A percentile compares a stretch with the other conserved stretches of the same genome.
Evolutionary conservation across 2,113 vertebrate species (phyloP).

Genomic region (Actenoides lindsayi): DNA sequence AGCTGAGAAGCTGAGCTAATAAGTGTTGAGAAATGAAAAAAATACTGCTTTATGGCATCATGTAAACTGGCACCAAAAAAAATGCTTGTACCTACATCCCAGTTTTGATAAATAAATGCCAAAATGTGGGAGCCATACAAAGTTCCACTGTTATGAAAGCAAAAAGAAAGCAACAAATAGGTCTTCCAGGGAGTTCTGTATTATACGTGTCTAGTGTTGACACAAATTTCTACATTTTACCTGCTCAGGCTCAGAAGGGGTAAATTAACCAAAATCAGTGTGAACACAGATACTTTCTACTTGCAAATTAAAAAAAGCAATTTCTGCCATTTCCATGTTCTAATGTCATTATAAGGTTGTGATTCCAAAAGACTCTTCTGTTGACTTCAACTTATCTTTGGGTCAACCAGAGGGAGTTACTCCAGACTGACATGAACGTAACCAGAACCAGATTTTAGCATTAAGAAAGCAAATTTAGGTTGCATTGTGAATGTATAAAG

Average conservation of each 20-base stretch:
- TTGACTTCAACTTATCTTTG: background rate
- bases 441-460: constrained; percentile 23
- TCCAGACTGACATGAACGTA: background rate
- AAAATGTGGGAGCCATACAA: constrained; percentile 37
- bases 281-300: background rate
- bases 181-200: background rate
- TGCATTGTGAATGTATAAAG: constrained; percentile 4
- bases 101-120: constrained; percentile 53
- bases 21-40: constrained; percentile 74
- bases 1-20: constrained; percentile 75
- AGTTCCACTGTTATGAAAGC: background rate
- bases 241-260: constrained; percentile 15
- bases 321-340: background rate
- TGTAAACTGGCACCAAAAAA: constrained; percentile 46
- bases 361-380: background rate
- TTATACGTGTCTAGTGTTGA: background rate
- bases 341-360: background rate
- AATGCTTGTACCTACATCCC: constrained; percentile 27
- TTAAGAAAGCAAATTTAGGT: constrained; percentile 25
- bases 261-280: constrained; percentile 21
- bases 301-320: background rate
- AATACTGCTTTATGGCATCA: constrained; percentile 65
- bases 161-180: background rate
- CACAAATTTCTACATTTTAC: constrained; percentile 36
- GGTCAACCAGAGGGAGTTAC: background rate